phyloP scores from a whole-genome alignment of 2,113 vertebrate genomes.

The Rhegmatorhina hoffmannsi region DNA sequence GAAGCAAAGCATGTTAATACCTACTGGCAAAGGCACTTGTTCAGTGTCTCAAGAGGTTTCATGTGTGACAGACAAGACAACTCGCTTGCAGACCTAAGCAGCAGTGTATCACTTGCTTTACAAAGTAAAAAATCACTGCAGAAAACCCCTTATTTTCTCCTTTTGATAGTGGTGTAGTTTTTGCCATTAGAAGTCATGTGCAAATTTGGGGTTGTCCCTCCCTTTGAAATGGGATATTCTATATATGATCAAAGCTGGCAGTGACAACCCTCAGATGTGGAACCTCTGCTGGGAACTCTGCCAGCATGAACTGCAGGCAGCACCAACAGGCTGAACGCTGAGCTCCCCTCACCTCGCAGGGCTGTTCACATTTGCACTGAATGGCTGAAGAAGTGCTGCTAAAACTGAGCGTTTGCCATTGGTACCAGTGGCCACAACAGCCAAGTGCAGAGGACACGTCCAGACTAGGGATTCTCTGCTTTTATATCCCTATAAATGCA shows the following conservation, averaged over 20 bases:
- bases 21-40: background rate
- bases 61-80: background rate
- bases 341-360: background rate
- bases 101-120: background rate
- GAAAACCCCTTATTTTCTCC: background rate
- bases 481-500: background rate
- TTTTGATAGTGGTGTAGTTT: background rate
- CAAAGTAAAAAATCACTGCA: background rate
- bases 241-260: background rate
- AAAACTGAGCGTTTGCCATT: background rate
- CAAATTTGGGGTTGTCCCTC: background rate
- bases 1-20: constrained; percentile 19
- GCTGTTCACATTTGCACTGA: background rate
- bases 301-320: background rate
- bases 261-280: background rate
- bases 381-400: background rate
- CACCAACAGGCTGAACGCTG: background rate
- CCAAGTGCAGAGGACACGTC: background rate
- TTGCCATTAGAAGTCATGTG: background rate
- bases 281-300: background rate
- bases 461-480: background rate
- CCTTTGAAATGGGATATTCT: background rate
- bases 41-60: background rate
- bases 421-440: background rate
- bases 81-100: background rate